These are phyloP conservation scores for Galerucella pusilla DNA, from an alignment of 2,888 invertebrate species.

Conservation along the genomic window DNA sequence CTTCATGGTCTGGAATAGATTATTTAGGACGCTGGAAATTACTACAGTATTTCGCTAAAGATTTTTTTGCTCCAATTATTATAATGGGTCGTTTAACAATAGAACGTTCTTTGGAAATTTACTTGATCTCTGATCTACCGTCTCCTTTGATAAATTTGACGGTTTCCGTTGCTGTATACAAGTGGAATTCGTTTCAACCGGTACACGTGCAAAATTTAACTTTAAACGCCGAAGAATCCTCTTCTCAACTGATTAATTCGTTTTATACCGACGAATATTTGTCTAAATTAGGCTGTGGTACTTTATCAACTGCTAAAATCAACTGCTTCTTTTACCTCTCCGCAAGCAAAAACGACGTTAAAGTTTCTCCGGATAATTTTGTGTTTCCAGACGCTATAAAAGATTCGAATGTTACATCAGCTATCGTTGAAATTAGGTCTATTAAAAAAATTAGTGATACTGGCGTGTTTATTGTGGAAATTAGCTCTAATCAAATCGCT, in stretches of 20 bases:
- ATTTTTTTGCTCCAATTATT: slow-evolving; percentile 85
- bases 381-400: slow-evolving; percentile 74
- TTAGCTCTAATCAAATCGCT: slow-evolving; percentile 69
- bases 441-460: slow-evolving; percentile 44
- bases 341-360: slow-evolving; percentile 64
- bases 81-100: slow-evolving; percentile 69
- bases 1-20: slow-evolving; percentile 95
- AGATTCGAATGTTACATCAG: slow-evolving; percentile 62
- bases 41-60: slow-evolving; percentile 86
- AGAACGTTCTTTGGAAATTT: slow-evolving; percentile 71
- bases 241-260: slow-evolving; percentile 42
- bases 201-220: background rate
- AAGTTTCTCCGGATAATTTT: slow-evolving; percentile 73
- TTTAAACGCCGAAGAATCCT: background rate
- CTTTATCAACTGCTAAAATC: slow-evolving; percentile 50
- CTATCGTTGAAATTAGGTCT: slow-evolving; percentile 46
- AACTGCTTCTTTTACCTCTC: slow-evolving; percentile 66
- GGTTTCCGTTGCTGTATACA: slow-evolving; percentile 70
- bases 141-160: slow-evolving; percentile 61
- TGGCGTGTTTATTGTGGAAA: slow-evolving; percentile 56
- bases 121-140: slow-evolving; percentile 72
- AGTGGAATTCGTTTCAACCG: slow-evolving; percentile 63
- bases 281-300: slow-evolving; percentile 57
- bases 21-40: slow-evolving; percentile 60
- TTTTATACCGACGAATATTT: slow-evolving; percentile 58